Base-by-base conservation (phyloP, 2,113 vertebrate species). In the Spheniscus mendiculus region DNA sequence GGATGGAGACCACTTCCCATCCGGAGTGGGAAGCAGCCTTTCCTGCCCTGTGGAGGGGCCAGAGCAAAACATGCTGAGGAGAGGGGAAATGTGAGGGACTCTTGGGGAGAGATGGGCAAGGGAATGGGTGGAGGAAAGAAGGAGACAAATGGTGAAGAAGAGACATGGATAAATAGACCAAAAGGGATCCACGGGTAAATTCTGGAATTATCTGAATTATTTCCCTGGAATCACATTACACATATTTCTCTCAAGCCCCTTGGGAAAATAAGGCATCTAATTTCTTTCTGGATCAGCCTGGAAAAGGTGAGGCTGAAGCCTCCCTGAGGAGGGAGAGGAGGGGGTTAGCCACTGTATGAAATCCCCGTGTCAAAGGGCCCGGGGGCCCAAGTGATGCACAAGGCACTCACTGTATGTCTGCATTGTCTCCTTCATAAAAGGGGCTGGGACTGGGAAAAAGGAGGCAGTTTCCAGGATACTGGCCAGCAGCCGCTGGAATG, bases 381-480 rank as follows among this genome's bases (percentile, higher is more conserved):
- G 90, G 83, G 97, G 98, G 97, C 96, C 98, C 95, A 95, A 98
- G 97, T 98, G 97, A 97, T 83, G 79, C 98, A 98, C 97, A 98
- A 98, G 98, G 97, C 98, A 94, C 96, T 98, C 97, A 98, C 98
- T 98, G 98, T 98, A 98, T 98, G 97, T 77, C 78, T 0, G 40
- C 97, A 98, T 99, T 99, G 99, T 99, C 97, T 97, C 95, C 95
- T 97, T 96, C 97, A 98, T 98, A 98, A 99, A 99, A 97, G 95
- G 98, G 97, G 97, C 97, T 94, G 95, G 96, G 98, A 97, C 96
- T 96, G 97, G 98, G 98, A 98, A 96, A 98, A 95, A 96, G 74
- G 97, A 97, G 97, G 76, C 61, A 52, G 99, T 99, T 98, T 98
- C 99, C 89, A 97, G 98, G 99, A 98, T 96, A 99, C 98, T 83